Evolutionary conservation across 2,888 invertebrate genomes (phyloP).

Genomic region (Drepanosiphum platanoidis): DNA sequence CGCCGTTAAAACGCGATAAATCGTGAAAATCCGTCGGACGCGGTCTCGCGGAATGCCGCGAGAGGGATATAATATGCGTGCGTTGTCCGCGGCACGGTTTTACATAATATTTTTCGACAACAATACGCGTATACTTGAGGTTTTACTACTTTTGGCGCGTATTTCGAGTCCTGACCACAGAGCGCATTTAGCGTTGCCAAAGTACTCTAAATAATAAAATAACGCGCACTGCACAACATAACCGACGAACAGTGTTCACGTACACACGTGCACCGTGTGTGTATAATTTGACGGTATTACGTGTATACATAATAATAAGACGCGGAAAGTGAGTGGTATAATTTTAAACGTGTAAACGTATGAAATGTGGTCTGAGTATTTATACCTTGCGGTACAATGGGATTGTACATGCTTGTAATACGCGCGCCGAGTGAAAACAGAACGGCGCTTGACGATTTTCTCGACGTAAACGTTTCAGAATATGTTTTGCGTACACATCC

Average conservation of each 20-base stretch:
- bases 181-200: not conserved
- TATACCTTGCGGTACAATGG: constrained; percentile 10
- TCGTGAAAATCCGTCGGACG: not conserved
- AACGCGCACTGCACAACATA: not conserved
- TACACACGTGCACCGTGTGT: not conserved
- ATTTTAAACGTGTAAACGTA: constrained; percentile 9
- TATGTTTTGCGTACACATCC: not conserved
- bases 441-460: not conserved
- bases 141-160: no score
- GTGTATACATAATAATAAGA: not conserved
- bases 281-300: not conserved
- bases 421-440: not conserved
- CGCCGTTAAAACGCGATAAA: no score
- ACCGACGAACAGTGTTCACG: not conserved
- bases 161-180: not conserved
- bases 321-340: constrained; percentile 23
- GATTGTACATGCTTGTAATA: not conserved
- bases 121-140: not conserved
- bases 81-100: not conserved
- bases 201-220: not conserved
- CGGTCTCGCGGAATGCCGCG: no score
- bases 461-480: not conserved
- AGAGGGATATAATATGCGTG: no score
- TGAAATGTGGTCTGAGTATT: constrained; percentile 33
- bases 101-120: not conserved